Conservation (phyloP, 1,140 invertebrate species). For the Leguminivora glycinivorella region DNA sequence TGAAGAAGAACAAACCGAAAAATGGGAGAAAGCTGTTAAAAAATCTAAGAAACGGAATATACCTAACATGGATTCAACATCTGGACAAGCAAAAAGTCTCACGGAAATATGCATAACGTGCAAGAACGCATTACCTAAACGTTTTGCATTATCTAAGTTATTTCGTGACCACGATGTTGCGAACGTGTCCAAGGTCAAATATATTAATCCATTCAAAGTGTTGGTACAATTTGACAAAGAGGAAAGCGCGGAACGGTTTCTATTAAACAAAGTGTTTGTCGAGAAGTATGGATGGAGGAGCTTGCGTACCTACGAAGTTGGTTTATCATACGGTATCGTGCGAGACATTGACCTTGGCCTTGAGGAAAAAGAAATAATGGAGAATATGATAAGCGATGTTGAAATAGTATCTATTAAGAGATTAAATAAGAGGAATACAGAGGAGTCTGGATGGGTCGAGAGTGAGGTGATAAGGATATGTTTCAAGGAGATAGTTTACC, state of each 20-base stretch:
- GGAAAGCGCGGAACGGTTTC: background rate
- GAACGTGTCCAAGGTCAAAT: conserved; percentile 1
- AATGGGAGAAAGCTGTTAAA: background rate
- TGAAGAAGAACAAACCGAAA: background rate
- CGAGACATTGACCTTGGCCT: conserved; percentile 21
- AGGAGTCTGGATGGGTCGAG: background rate
- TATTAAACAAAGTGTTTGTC: background rate
- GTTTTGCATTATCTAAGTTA: conserved; percentile 18
- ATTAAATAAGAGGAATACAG: conserved; percentile 2
- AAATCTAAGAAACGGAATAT: background rate
- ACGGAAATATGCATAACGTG: background rate
- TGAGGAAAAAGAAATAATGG: conserved; percentile 9
- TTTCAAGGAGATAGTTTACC: conserved; percentile 26
- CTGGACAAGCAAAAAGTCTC: background rate
- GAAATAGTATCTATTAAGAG: background rate
- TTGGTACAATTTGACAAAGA: conserved; percentile 20
- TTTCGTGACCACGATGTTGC: conserved; percentile 1
- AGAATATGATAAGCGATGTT: background rate
- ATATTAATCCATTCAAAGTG: conserved; percentile 12
- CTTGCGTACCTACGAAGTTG: background rate
- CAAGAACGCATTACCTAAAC: conserved; percentile 13
- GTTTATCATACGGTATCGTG: conserved; percentile 9
- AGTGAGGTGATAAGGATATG: conserved; percentile 17
- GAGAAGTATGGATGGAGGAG: background rate
- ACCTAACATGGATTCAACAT: background rate